These are phyloP conservation scores for Micromesistius poutassou DNA, from an alignment of 2,797 vertebrate species.

Conservation along the genomic window DNA sequence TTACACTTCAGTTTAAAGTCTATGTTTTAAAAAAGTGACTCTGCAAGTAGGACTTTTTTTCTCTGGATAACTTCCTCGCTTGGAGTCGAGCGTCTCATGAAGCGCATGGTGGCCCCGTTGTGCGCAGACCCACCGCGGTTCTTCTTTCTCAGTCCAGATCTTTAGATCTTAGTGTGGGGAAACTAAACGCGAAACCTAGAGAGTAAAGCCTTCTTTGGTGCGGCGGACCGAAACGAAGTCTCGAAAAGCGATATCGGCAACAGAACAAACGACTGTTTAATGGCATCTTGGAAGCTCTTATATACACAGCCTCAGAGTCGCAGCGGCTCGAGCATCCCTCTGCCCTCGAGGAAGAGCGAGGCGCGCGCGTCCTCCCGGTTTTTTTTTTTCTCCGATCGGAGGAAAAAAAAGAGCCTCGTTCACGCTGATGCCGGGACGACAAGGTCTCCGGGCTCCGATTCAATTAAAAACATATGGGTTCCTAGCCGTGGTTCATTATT, in stretches of 20 bases:
- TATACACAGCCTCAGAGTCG: slow-evolving; percentile 51
- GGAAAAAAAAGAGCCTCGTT: no score
- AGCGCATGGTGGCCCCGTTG: neutral
- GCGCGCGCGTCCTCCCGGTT: slow-evolving; percentile 15
- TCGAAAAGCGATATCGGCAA: slow-evolving; percentile 29
- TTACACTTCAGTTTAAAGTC: neutral
- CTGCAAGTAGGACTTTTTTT: neutral
- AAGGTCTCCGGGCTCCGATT: neutral
- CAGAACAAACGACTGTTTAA: slow-evolving; percentile 35
- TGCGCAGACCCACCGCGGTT: neutral
- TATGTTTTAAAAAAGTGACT: neutral
- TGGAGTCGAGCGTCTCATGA: neutral
- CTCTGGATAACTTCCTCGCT: slow-evolving; percentile 2
- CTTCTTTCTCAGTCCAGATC: neutral
- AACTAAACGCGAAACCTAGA: neutral
- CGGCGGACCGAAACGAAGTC: slow-evolving; percentile 3
- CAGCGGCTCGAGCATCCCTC: slow-evolving; percentile 26
- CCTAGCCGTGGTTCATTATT: neutral
- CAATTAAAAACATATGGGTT: neutral
- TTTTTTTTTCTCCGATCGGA: neutral
- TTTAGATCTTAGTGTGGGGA: slow-evolving; percentile 1
- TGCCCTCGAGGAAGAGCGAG: slow-evolving; percentile 34
- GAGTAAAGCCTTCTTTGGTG: slow-evolving; percentile 1
- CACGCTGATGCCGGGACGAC: slow-evolving; percentile 1
- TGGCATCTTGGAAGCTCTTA: slow-evolving; percentile 58